These are phyloP conservation scores for Ctenodactylus gundi DNA, from an alignment of 2,113 vertebrate species.

Conservation along the genomic window DNA sequence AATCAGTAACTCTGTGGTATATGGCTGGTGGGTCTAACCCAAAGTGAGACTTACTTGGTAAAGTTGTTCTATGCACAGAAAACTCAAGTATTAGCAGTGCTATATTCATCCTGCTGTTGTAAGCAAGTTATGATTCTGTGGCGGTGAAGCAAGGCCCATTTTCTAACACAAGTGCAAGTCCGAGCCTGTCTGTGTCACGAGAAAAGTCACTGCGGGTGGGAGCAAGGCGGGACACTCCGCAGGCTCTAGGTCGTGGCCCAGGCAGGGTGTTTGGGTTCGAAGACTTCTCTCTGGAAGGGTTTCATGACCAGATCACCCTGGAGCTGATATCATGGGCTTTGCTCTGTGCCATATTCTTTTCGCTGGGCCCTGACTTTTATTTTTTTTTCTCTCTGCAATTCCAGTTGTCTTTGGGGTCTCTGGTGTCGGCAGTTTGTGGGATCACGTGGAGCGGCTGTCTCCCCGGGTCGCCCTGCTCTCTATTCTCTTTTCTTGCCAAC, in stretches of 20 bases:
- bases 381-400: not conserved
- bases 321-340: not conserved
- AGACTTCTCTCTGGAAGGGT: not conserved
- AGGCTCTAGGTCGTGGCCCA: accelerated
- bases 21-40: not conserved
- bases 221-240: accelerated
- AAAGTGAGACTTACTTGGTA: not conserved
- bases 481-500: no score
- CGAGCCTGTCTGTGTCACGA: no score
- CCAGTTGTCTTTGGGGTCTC: not conserved
- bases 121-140: not conserved
- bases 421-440: not conserved
- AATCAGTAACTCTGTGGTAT: not conserved
- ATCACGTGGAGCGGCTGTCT: not conserved
- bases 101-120: not conserved
- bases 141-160: not conserved
- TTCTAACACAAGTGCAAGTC: not conserved
- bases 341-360: not conserved
- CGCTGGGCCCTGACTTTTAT: not conserved
- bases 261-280: not conserved
- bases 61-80: not conserved
- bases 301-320: not conserved
- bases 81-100: not conserved
- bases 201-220: not conserved
- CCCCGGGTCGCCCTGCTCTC: not conserved